These are phyloP conservation scores for Plestiodon gilberti DNA, from an alignment of 2,113 vertebrate genomes.

Conservation along the genomic window DNA sequence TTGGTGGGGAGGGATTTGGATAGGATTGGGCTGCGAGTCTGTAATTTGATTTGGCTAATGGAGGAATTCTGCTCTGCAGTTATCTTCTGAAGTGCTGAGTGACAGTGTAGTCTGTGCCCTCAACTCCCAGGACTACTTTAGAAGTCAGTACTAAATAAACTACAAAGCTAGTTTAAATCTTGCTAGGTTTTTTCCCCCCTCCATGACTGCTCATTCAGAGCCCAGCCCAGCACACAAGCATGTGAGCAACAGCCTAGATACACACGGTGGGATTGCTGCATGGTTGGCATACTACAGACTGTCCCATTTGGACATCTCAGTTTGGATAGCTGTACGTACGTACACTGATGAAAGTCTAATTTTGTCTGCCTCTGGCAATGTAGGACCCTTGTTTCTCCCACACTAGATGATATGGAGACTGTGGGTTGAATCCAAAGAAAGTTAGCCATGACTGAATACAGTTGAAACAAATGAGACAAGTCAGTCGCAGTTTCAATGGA, in stretches of 20 bases:
- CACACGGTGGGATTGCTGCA: neutral
- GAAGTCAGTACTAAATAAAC: neutral
- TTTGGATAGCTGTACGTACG: neutral
- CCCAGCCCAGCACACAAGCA: neutral
- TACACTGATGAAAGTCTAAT: neutral
- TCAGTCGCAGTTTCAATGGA: neutral
- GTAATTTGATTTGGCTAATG: slow-evolving; percentile 1
- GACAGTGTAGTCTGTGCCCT: slow-evolving; percentile 1
- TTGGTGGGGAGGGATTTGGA: too few relatives aligned
- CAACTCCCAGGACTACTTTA: neutral
- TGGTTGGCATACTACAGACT: too few relatives aligned
- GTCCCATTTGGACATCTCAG: neutral
- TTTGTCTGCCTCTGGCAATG: neutral
- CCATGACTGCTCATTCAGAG: neutral
- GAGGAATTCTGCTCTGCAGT: neutral
- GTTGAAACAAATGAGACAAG: too few relatives aligned
- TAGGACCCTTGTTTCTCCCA: neutral
- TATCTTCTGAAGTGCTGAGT: slow-evolving; percentile 6
- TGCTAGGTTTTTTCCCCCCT: neutral
- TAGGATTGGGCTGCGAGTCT: neutral
- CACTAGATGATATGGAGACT: neutral
- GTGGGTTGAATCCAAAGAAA: too few relatives aligned
- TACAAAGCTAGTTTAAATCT: slow-evolving; percentile 1
- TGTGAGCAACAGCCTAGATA: neutral
- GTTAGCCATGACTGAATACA: too few relatives aligned